Percentiles rank a stretch among this genome's conserved stretches.
These are phyloP conservation scores for Odontamblyopus rebecca DNA, from an alignment of 2,797 vertebrate genomes.

Conservation along the genomic window DNA sequence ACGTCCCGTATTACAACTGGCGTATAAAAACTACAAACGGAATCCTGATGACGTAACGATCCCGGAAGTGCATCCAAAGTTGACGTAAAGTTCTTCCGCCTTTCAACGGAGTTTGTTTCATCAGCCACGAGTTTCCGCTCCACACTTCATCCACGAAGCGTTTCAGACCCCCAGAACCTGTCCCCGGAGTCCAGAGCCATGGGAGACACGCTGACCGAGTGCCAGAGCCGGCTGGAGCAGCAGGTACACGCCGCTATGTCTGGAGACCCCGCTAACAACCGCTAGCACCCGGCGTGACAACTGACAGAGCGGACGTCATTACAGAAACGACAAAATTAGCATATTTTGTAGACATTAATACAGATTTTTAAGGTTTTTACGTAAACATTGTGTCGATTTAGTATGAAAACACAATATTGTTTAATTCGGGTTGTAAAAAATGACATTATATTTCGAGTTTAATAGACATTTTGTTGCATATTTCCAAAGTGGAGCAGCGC, in stretches of 20 bases:
- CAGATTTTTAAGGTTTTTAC: accelerated
- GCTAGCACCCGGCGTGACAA: constrained; percentile 5
- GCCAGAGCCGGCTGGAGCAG: constrained; percentile 76
- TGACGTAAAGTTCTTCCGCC: constrained; percentile 33
- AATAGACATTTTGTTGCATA: background rate
- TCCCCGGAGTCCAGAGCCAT: constrained; percentile 61
- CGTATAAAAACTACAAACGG: constrained; percentile 6
- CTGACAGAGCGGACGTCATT: background rate
- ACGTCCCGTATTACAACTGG: too few relatives aligned
- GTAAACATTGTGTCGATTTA: too few relatives aligned
- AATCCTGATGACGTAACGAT: background rate
- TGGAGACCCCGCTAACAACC: background rate
- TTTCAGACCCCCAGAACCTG: constrained; percentile 1
- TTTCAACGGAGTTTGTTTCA: constrained; percentile 36
- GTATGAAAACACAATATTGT: accelerated
- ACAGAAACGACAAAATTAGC: accelerated
- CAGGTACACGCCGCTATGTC: constrained; percentile 76
- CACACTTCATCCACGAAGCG: background rate
- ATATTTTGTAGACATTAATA: accelerated
- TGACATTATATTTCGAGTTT: background rate
- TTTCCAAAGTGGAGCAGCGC: background rate
- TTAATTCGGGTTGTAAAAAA: background rate
- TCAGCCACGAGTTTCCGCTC: constrained; percentile 51
- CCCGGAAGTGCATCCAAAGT: constrained; percentile 32
- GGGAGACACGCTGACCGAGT: constrained; percentile 75